Conservation (phyloP, 2,888 invertebrate species). For the Spialia ferax region DNA sequence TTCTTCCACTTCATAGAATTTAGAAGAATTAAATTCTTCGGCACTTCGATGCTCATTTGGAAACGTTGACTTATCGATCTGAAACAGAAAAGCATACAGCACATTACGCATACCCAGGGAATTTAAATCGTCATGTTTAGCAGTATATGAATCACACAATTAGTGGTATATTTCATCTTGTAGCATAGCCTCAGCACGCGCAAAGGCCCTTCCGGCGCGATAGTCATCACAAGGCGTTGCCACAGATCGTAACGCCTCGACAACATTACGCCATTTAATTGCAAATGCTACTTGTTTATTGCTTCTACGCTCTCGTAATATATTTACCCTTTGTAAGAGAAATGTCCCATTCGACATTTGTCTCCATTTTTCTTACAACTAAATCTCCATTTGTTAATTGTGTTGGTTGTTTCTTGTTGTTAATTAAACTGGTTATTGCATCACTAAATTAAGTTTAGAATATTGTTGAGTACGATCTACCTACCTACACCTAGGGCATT, state of each 20-base stretch:
- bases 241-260: conserved; percentile 67
- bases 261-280: conserved; percentile 67
- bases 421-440: not conserved
- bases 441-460: not conserved
- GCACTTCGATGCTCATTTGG: conserved; percentile 6
- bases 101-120: conserved; percentile 53
- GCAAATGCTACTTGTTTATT: conserved; percentile 69
- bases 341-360: conserved; percentile 22
- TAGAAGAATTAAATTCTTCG: not conserved
- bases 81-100: conserved; percentile 27
- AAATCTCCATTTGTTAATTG: not conserved
- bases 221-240: conserved; percentile 74
- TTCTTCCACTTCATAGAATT: not conserved
- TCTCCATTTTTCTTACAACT: conserved; percentile 6
- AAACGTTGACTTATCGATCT: conserved; percentile 36
- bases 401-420: not conserved
- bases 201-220: conserved; percentile 69
- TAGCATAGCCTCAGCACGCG: conserved; percentile 58
- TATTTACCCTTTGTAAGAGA: conserved; percentile 24
- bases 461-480: too few relatives aligned
- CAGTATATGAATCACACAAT: conserved; percentile 70
- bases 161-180: conserved; percentile 54
- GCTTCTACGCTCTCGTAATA: conserved; percentile 45
- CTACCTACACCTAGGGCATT: too few relatives aligned
- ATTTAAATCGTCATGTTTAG: conserved; percentile 68